These are phyloP conservation scores for Callyntrura guangdongensis DNA, from an alignment of 2,888 invertebrate species.

Conservation along the genomic window DNA sequence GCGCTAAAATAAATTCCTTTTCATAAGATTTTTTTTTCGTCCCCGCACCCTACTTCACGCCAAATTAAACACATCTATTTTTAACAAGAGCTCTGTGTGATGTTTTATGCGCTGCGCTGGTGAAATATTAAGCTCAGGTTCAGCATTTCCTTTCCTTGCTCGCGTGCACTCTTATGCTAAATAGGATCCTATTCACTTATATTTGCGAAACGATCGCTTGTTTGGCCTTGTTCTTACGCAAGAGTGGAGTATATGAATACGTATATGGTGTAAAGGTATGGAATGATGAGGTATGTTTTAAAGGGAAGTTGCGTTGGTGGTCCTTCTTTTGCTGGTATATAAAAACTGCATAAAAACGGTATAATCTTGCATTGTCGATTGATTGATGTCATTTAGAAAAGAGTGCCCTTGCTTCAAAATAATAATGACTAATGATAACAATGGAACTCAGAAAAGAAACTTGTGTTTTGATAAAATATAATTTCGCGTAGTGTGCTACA, in stretches of 20 bases:
- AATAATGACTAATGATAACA: constrained; percentile 48
- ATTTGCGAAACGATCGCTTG: not conserved
- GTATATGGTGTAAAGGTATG: too few relatives aligned
- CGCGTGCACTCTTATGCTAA: not conserved
- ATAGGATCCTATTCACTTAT: not conserved
- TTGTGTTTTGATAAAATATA: constrained; percentile 53
- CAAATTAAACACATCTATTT: not conserved
- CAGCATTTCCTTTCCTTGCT: too few relatives aligned
- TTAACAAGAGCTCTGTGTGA: not conserved
- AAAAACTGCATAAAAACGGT: not conserved
- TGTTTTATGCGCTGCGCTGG: not conserved
- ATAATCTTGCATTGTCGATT: constrained; percentile 37
- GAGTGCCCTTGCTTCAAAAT: constrained; percentile 54
- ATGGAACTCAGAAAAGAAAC: not conserved
- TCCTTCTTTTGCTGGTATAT: not conserved
- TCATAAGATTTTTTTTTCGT: not conserved
- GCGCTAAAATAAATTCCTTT: not conserved
- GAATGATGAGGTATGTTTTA: not conserved
- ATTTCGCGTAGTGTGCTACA: not conserved
- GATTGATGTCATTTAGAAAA: constrained; percentile 56
- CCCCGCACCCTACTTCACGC: not conserved
- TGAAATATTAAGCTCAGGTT: not conserved
- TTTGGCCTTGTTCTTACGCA: not conserved
- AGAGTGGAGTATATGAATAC: not conserved
- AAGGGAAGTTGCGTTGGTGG: constrained; percentile 39